These are phyloP conservation scores for Dryomyza anilis DNA, from an alignment of 2,888 invertebrate genomes.

Conservation along the genomic window DNA sequence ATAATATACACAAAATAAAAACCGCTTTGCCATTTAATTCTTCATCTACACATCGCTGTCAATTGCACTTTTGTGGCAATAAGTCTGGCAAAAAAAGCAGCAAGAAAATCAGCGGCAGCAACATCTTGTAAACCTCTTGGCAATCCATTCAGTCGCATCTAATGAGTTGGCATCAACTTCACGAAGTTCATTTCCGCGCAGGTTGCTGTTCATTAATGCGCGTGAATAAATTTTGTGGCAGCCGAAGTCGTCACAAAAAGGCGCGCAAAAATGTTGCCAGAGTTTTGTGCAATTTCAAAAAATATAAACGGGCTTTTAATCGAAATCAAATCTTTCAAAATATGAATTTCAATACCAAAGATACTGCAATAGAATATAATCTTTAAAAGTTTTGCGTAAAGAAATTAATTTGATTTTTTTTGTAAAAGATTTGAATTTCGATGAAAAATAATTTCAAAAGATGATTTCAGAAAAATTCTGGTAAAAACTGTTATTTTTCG, in stretches of 20 bases:
- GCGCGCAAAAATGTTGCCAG: not conserved
- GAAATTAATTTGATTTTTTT: too few species aligned
- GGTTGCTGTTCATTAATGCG: constrained; percentile 53
- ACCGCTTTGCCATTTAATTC: too few species aligned
- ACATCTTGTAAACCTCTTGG: constrained; percentile 42
- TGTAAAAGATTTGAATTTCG: too few species aligned
- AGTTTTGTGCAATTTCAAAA: not conserved
- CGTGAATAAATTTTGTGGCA: constrained; percentile 52
- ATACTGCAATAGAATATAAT: too few species aligned
- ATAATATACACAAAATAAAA: too few species aligned
- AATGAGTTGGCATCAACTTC: constrained; percentile 57
- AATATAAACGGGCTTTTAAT: too few species aligned
- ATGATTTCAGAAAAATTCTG: too few species aligned
- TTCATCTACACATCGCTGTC: constrained; percentile 3
- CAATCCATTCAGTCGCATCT: constrained; percentile 53
- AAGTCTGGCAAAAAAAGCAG: not conserved
- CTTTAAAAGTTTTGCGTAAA: too few species aligned
- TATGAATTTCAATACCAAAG: too few species aligned
- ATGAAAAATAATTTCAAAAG: too few species aligned
- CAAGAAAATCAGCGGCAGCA: constrained; percentile 8
- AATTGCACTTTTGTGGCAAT: not conserved
- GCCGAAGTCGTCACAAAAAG: constrained; percentile 17
- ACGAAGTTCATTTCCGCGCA: constrained; percentile 38
- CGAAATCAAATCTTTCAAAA: too few species aligned
- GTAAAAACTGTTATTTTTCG: too few species aligned